Base-by-base conservation (phyloP, 2,888 invertebrate species). In the Nyleta sp. region DNA sequence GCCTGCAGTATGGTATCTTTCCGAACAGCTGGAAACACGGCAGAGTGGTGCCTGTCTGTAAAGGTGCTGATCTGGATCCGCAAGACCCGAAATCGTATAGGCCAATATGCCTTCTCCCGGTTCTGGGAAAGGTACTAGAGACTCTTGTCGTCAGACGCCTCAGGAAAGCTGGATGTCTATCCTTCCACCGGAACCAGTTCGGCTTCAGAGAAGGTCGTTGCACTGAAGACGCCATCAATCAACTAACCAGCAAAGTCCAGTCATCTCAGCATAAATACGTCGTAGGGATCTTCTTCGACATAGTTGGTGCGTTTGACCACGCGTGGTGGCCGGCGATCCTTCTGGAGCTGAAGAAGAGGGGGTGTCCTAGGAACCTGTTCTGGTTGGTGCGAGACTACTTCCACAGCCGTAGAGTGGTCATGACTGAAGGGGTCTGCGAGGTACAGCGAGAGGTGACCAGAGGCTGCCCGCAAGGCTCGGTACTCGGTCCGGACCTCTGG, bases 41-140 rank as follows among this genome's bases (percentile, higher is more conserved):
- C 0, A 10, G 18, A 2, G 11, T 72, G 0, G 50, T 64, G 3
- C 40, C 60, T 0, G 10, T 77, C 1, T 1, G 50, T 0, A 71
- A 65, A n/a, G 28, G 31, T 0, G 3, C 0, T 1, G 79, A 79
- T 6, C 71, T 53, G 15, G 62, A 65, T 10, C 24, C 15, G 0
- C 13, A 40, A 2, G 17, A 64, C 3, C 59, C 65, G 4, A 22
- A 28, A 1, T 74, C 78, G 0, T 70, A 78, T 38, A 35, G 76
- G 4, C 79, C 76, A 0, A 44, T 79, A 0, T 71, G 79, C 22
- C 59, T 81, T 0, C 68, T 81, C 0, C 52, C 79, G 0, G 46
- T 60, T 0, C 4, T 62, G 1, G 67, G 77, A 0, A 72, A 81
- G 15, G 7, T 50, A 0, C 24, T 80, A 13, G 72, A 75, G 13